A percentile compares a stretch with the other conserved stretches of the same genome.
phyloP scores from a whole-genome alignment of 2,888 invertebrate genomes.

The Oegoconia quadripuncta region DNA sequence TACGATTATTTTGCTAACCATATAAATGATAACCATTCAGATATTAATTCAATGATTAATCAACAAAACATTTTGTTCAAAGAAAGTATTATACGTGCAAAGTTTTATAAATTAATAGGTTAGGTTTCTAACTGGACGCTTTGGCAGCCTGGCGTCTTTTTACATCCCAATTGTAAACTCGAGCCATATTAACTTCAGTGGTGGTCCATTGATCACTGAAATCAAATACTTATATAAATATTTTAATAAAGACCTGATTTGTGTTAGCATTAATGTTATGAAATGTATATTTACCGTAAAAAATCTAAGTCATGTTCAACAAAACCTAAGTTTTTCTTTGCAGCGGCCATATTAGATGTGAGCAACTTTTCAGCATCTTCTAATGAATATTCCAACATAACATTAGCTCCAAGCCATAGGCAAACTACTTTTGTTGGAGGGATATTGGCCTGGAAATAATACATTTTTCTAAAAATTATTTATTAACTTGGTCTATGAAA shows the following conservation, averaged over 20 bases:
- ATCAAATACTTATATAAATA: constrained; percentile 21
- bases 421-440: constrained; percentile 94
- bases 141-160: constrained; percentile 91
- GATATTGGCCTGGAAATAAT: constrained; percentile 85
- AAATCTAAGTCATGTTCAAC: constrained; percentile 97
- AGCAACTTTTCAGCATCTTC: constrained; percentile 93
- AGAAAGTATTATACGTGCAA: no score
- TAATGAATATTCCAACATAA: constrained; percentile 97
- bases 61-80: no score
- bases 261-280: not conserved
- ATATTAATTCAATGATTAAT: no score
- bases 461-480: constrained; percentile 1
- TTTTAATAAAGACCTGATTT: not conserved
- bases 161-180: constrained; percentile 99
- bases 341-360: constrained; percentile 89
- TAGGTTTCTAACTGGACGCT: constrained; percentile 55
- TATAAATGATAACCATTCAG: no score
- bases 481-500: not conserved
- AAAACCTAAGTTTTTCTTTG: constrained; percentile 89
- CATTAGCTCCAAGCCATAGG: constrained; percentile 93
- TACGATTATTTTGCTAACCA: no score
- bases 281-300: constrained; percentile 79
- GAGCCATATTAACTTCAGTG: constrained; percentile 99
- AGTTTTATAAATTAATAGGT: no score
- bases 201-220: constrained; percentile 97